Conservation (phyloP, 2,113 vertebrate species). For the Engraulis encrasicolus region DNA sequence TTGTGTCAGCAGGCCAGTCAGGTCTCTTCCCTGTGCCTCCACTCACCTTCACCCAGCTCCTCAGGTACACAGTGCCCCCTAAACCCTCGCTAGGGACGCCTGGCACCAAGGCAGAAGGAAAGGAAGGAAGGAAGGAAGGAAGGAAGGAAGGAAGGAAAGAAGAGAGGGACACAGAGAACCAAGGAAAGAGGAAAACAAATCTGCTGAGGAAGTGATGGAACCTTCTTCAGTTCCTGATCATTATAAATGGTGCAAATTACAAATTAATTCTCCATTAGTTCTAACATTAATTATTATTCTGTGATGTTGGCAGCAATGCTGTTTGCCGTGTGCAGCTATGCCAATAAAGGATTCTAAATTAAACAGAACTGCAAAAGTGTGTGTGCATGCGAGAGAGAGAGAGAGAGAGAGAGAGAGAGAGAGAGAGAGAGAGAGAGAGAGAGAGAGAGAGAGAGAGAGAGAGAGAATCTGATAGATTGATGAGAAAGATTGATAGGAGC, state of each 20-base stretch:
- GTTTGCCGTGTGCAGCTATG: too few species aligned
- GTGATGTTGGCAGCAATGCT: too few species aligned
- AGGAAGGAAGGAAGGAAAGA: not conserved
- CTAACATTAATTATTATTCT: too few species aligned
- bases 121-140: not conserved
- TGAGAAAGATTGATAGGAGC: not conserved
- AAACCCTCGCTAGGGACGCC: not conserved
- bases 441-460: not conserved
- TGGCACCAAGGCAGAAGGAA: too few species aligned
- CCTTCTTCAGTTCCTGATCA: too few species aligned
- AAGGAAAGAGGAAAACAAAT: too few species aligned
- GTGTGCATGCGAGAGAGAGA: not conserved
- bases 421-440: not conserved
- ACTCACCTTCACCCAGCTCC: conserved; percentile 16
- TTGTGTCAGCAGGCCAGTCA: conserved; percentile 24
- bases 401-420: not conserved
- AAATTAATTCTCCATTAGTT: too few species aligned
- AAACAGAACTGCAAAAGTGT: too few species aligned
- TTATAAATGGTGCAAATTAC: too few species aligned
- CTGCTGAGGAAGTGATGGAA: not conserved
- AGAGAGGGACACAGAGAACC: too few species aligned
- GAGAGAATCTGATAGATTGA: not conserved
- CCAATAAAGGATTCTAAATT: too few species aligned
- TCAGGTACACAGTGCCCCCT: conserved; percentile 10
- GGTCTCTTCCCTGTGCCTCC: not conserved